These are phyloP conservation scores for Pterostichus niger DNA, from an alignment of 2,888 invertebrate genomes.

Conservation along the genomic window DNA sequence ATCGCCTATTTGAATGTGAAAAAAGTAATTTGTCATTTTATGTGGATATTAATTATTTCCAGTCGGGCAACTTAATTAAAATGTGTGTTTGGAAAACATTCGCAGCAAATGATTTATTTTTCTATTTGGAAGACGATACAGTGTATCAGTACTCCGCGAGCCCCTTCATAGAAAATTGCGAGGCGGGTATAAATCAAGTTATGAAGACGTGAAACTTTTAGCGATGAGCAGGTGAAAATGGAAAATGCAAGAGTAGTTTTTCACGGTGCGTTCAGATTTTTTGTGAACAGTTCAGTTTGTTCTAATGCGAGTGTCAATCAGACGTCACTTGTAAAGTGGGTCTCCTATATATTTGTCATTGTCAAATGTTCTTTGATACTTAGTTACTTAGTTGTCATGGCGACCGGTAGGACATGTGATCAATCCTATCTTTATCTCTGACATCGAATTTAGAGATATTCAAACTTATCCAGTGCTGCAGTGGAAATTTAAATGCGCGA, in stretches of 20 bases:
- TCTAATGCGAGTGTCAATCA: slow-evolving; percentile 63
- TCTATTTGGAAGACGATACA: background rate
- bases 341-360: slow-evolving; percentile 61
- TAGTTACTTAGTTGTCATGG: slow-evolving; percentile 59
- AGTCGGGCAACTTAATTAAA: background rate
- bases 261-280: slow-evolving; percentile 13
- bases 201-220: slow-evolving; percentile 39
- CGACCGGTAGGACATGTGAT: slow-evolving; percentile 49
- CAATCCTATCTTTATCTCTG: slow-evolving; percentile 63
- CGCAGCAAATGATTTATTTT: slow-evolving; percentile 11
- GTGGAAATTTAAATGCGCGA: slow-evolving; percentile 56
- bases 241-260: slow-evolving; percentile 34
- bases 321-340: slow-evolving; percentile 53
- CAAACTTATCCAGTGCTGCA: slow-evolving; percentile 53
- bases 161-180: slow-evolving; percentile 27
- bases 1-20: slow-evolving; percentile 30
- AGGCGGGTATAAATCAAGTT: slow-evolving; percentile 32
- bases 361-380: slow-evolving; percentile 65
- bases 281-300: slow-evolving; percentile 53
- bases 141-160: background rate
- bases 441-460: slow-evolving; percentile 59
- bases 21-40: slow-evolving; percentile 40
- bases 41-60: slow-evolving; percentile 19
- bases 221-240: slow-evolving; percentile 40
- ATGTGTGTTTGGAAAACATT: background rate